These are phyloP conservation scores for Hypomecis atomaria DNA, from an alignment of 2,888 invertebrate genomes.

Conservation along the genomic window DNA sequence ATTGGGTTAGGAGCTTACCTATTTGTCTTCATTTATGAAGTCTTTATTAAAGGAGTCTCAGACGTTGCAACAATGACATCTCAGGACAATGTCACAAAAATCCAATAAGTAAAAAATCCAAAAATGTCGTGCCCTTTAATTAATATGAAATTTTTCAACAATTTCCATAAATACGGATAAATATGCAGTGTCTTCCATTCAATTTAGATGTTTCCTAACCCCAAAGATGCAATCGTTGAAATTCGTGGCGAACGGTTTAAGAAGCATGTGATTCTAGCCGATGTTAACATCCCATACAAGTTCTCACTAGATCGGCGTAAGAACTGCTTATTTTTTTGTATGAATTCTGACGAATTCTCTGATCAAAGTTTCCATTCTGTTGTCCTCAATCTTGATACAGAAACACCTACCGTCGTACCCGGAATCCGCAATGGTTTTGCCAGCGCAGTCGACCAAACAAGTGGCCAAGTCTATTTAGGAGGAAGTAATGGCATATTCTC, in stretches of 20 bases:
- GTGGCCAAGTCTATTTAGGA: conserved; percentile 61
- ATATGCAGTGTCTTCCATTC: neutral
- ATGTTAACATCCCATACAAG: conserved; percentile 67
- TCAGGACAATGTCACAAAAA: neutral
- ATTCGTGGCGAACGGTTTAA: conserved; percentile 49
- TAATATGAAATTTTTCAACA: conserved; percentile 26
- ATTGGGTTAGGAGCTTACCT: too few species aligned
- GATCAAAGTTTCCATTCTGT: conserved; percentile 69
- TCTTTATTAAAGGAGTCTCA: neutral
- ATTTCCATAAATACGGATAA: conserved; percentile 13
- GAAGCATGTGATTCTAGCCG: conserved; percentile 59
- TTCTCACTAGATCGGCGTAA: conserved; percentile 57
- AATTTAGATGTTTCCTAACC: conserved; percentile 21
- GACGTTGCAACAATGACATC: neutral
- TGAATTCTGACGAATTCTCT: conserved; percentile 68
- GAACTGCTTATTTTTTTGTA: conserved; percentile 64
- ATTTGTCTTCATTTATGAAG: too few species aligned
- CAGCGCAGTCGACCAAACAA: conserved; percentile 61
- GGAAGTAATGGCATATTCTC: conserved; percentile 68
- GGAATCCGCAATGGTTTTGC: conserved; percentile 68
- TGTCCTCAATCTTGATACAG: conserved; percentile 57
- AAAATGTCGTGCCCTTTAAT: conserved; percentile 26
- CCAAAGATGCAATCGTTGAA: conserved; percentile 36
- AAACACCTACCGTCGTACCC: conserved; percentile 53
- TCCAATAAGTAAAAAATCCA: neutral